A percentile compares a stretch with the other conserved stretches of the same genome.
Conservation (phyloP, 2,797 vertebrate species). For the Pangasius djambal region DNA sequence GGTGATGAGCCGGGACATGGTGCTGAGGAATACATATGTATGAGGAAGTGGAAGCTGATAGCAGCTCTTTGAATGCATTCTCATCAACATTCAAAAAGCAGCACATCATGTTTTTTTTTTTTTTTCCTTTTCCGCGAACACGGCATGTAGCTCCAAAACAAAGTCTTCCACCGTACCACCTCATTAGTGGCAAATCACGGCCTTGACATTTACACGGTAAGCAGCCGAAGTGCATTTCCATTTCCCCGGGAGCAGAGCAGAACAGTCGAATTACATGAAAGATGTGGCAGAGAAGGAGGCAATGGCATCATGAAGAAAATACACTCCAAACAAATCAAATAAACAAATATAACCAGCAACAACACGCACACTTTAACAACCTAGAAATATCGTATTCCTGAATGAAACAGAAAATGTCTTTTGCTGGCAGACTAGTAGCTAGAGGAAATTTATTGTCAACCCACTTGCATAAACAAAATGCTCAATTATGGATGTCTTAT, state of each 20-base stretch:
- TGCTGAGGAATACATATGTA: conserved; percentile 72
- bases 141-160: conserved; percentile 66
- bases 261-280: conserved; percentile 54
- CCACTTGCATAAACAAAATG: conserved; percentile 43
- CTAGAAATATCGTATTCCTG: conserved; percentile 30
- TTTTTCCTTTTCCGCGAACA: conserved; percentile 30
- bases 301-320: conserved; percentile 42
- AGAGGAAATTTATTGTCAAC: conserved; percentile 45
- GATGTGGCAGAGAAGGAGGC: conserved; percentile 39
- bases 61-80: conserved; percentile 72
- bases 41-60: conserved; percentile 70
- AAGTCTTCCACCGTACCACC: conserved; percentile 72
- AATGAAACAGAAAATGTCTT: conserved; percentile 40
- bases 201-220: conserved; percentile 71
- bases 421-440: conserved; percentile 34
- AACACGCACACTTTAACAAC: conserved; percentile 31
- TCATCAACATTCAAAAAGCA: conserved; percentile 69
- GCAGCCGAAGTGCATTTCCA: conserved; percentile 61
- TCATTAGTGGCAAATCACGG: conserved; percentile 74
- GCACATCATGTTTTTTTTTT: conserved; percentile 48
- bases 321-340: conserved; percentile 56
- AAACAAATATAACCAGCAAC: conserved; percentile 54
- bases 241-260: conserved; percentile 56
- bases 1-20: conserved; percentile 61
- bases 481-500: conserved; percentile 38